Percentiles rank a stretch among this genome's conserved stretches.
Evolutionary conservation across 2,797 vertebrate genomes (phyloP).

Genomic region (Siniperca obscura): DNA sequence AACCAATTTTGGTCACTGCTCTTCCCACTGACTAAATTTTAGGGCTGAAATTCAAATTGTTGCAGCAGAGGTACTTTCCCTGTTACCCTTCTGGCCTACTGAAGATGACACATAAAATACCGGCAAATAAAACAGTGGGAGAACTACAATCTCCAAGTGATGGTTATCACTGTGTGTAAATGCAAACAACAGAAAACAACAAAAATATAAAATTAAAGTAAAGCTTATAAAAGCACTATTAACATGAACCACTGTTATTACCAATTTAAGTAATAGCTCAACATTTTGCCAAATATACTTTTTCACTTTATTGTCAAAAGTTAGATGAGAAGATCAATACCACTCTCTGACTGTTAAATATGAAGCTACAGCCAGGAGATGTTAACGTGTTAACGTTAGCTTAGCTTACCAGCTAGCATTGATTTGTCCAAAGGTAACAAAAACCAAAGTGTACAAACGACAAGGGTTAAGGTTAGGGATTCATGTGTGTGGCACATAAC

Average conservation of each 20-base stretch:
- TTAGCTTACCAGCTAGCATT: not conserved
- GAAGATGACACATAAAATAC: constrained; percentile 39
- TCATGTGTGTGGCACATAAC: too few relatives aligned
- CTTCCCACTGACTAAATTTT: constrained; percentile 48
- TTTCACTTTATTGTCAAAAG: not conserved
- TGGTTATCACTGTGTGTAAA: not conserved
- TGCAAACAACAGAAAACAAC: not conserved
- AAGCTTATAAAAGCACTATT: not conserved
- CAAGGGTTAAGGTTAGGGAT: too few relatives aligned
- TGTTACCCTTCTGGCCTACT: not conserved
- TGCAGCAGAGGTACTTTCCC: constrained; percentile 69
- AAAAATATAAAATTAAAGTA: not conserved
- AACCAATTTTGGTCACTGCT: constrained; percentile 46
- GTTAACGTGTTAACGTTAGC: not conserved
- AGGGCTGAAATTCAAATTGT: constrained; percentile 63
- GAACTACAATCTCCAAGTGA: not conserved
- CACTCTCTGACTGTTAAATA: not conserved
- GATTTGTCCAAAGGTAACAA: not conserved
- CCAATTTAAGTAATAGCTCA: not conserved
- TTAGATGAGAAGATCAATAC: not conserved
- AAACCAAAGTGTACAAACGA: not conserved
- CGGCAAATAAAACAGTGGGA: constrained; percentile 17
- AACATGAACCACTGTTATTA: not conserved
- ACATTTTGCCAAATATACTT: not conserved
- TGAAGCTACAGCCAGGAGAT: not conserved